Conservation (phyloP, 2,888 invertebrate species). For the Rhaphigaster nebulosa region DNA sequence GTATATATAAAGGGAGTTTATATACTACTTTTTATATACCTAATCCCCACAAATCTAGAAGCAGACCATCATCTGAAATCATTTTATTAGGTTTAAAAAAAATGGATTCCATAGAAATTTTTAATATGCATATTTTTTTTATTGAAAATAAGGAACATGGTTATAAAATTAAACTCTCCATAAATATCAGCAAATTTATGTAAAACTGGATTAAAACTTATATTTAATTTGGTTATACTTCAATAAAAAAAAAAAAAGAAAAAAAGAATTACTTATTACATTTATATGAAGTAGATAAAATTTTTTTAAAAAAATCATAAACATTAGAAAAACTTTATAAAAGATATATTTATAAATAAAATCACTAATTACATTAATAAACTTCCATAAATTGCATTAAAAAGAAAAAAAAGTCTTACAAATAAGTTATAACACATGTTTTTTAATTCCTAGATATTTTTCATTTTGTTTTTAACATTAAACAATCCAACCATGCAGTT, state of each 20-base stretch:
- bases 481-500: background rate
- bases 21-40: too few relatives aligned
- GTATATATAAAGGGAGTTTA: too few relatives aligned
- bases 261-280: background rate
- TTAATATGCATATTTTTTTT: background rate
- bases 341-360: slow-evolving; percentile 17
- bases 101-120: background rate
- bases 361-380: background rate
- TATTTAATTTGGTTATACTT: background rate
- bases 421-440: background rate
- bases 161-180: background rate
- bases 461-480: background rate
- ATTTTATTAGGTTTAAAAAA: background rate
- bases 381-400: background rate
- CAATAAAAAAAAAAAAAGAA: background rate
- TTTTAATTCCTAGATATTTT: background rate
- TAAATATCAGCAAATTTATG: background rate
- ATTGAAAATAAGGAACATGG: background rate
- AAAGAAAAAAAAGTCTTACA: background rate
- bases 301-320: background rate
- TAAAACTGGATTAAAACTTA: background rate
- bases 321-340: background rate
- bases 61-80: too few relatives aligned
- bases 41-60: too few relatives aligned
- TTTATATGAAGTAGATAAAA: background rate